phyloP scores from a whole-genome alignment of 2,888 invertebrate genomes.

The Gibbula magus region DNA sequence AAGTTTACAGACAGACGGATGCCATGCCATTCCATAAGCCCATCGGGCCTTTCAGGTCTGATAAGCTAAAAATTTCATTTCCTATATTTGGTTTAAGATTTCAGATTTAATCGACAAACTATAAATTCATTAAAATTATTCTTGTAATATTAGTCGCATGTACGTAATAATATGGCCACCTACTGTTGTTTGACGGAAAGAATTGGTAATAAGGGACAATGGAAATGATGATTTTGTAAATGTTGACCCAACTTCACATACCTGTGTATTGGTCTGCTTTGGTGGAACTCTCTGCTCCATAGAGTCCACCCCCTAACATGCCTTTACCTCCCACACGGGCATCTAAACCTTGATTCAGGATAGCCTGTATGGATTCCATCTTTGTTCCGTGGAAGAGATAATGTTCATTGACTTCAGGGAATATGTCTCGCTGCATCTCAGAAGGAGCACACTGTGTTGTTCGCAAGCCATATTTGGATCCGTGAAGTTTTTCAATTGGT shows the following conservation, averaged over 20 bases:
- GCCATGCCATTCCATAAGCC: too few relatives aligned
- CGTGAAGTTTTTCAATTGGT: constrained; percentile 29
- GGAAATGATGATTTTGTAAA: too few relatives aligned
- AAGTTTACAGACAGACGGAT: too few relatives aligned
- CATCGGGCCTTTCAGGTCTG: too few relatives aligned
- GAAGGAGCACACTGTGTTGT: constrained; percentile 24
- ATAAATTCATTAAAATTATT: too few relatives aligned
- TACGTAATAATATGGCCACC: too few relatives aligned
- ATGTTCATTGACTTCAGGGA: constrained; percentile 49
- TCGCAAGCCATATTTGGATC: constrained; percentile 21
- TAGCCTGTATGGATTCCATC: constrained; percentile 41
- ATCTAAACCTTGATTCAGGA: constrained; percentile 53
- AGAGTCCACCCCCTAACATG: constrained; percentile 61
- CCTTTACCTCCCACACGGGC: constrained; percentile 42
- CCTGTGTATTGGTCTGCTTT: constrained; percentile 64
- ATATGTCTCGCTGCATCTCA: constrained; percentile 35
- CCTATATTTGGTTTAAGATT: too few relatives aligned
- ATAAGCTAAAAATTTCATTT: too few relatives aligned
- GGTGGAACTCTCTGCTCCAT: constrained; percentile 58
- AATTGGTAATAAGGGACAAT: too few relatives aligned
- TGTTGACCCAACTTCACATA: constrained; percentile 6
- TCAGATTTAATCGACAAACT: too few relatives aligned
- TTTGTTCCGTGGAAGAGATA: constrained; percentile 64
- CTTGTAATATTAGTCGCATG: too few relatives aligned
- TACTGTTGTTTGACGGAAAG: too few relatives aligned